Evolutionary conservation across 2,797 vertebrate species (phyloP), one percentile per base, ranked within the genome.

Genomic region (Pangasius krempfi): DNA sequence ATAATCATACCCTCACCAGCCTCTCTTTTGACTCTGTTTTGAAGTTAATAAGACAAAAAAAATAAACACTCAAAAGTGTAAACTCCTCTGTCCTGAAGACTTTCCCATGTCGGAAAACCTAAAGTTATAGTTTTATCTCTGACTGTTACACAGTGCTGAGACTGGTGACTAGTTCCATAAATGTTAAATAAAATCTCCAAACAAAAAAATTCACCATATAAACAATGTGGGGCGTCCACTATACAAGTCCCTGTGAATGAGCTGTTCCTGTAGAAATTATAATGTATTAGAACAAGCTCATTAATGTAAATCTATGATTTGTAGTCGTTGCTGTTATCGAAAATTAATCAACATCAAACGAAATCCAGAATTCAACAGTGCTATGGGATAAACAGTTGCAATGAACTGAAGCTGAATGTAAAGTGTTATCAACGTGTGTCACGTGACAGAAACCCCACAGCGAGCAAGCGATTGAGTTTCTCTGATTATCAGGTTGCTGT

Each of bases 401-500:
- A 25, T 25, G 20, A 80, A 1, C 50, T 33, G 30, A 79, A 56
- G 33, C 54, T n/a, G 25, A 62, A 60, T 44, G 12, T 62, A 62
- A 82, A 82, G 4, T 0, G 27, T 47, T 83, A 83, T 83, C 13
- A 82, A 62, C 2, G 0, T 64, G 40, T n/a, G 40, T 47, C 58
- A 66, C 40, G 5, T 83, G 81, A 50, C 60, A 30, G 58, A 83
- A 83, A 83, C 37, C 27, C 8, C 40, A 44, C 6, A 9, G 40
- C 4, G 18, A 66, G 40, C 80, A 64, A 7, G 14, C 0, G 14
- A 18, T 50, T 83, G 58, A 0, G 14, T 64, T 66, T 62, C 58
- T 62, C 37, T 64, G 81, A 40, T 47, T 66, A 83, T 47, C 40
- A 13, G 56, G 79, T 82, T 82, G 79, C 54, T 22, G 84, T 16